Conservation (phyloP, 2,113 vertebrate genomes). For the Anarhynchus alexandrinus region DNA sequence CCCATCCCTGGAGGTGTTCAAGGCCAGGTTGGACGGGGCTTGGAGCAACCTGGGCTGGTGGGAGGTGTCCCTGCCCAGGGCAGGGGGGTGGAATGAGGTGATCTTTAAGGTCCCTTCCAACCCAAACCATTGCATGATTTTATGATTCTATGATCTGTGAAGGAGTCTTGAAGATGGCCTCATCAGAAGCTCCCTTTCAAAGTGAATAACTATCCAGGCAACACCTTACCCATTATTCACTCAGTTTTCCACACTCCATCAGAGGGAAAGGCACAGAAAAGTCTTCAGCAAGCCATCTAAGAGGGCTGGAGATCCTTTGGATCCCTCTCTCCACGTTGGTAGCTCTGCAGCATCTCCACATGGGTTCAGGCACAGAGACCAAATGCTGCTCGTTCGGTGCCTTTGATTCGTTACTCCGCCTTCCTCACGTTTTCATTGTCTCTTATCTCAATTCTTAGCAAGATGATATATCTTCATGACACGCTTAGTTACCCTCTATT, state of each 20-base stretch:
- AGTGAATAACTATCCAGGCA: neutral
- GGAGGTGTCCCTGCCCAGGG: neutral
- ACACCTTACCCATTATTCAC: neutral
- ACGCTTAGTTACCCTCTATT: fast-evolving
- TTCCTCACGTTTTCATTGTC: neutral
- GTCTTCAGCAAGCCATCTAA: neutral
- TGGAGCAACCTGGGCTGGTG: neutral
- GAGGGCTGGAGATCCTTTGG: neutral
- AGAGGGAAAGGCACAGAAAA: neutral
- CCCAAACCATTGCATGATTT: neutral
- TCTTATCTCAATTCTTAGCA: neutral
- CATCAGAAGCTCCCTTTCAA: neutral
- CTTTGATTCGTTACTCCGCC: neutral
- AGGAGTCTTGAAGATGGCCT: neutral
- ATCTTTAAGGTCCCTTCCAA: neutral
- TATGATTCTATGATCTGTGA: neutral
- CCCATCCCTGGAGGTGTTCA: neutral
- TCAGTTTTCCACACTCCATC: neutral
- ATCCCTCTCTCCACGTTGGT: neutral
- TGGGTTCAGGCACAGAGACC: neutral
- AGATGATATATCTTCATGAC: neutral
- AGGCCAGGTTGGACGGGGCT: neutral
- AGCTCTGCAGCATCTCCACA: neutral
- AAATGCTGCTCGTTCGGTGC: neutral
- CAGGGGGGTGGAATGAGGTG: neutral